Percentiles rank a stretch among this genome's conserved stretches.
phyloP scores from a whole-genome alignment of 2,888 invertebrate genomes.

The Pristionchus exspectatus region DNA sequence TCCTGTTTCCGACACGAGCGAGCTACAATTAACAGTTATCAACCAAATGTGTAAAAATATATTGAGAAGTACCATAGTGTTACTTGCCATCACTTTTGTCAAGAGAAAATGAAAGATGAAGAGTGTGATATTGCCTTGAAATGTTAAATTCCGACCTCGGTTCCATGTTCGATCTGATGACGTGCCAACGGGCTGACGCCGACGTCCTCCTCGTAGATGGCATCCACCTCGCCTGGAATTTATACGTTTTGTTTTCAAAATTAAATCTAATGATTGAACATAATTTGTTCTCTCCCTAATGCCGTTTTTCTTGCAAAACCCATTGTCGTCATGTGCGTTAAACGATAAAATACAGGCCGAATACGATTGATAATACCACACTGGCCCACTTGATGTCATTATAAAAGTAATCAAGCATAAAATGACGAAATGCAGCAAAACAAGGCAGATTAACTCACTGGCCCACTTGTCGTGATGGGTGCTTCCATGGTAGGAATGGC shows the following conservation, averaged over 20 bases:
- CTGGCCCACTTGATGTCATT: not conserved
- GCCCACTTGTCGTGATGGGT: conserved; percentile 49
- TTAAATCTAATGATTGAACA: no score
- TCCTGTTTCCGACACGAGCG: conserved; percentile 60
- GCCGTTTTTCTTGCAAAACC: no score
- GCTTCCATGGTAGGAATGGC: conserved; percentile 30
- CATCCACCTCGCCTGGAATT: conserved; percentile 29
- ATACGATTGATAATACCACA: not conserved
- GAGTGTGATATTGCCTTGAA: not conserved
- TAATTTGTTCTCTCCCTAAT: no score
- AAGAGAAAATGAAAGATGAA: not conserved
- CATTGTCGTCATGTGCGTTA: no score
- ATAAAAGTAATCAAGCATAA: not conserved
- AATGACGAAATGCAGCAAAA: not conserved
- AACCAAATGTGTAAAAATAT: no score
- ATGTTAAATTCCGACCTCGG: conserved; percentile 57
- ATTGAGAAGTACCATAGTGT: no score
- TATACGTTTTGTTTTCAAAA: no score
- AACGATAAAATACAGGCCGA: not conserved
- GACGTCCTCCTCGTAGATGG: conserved; percentile 65
- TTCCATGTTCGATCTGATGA: conserved; percentile 61
- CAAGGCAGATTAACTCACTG: not conserved
- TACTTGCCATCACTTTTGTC: no score
- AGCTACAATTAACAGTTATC: conserved; percentile 57
- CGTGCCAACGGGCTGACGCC: conserved; percentile 62